Evolutionary conservation across 2,888 invertebrate species (phyloP).

Genomic region (Poecilobothrus nobilitatus): DNA sequence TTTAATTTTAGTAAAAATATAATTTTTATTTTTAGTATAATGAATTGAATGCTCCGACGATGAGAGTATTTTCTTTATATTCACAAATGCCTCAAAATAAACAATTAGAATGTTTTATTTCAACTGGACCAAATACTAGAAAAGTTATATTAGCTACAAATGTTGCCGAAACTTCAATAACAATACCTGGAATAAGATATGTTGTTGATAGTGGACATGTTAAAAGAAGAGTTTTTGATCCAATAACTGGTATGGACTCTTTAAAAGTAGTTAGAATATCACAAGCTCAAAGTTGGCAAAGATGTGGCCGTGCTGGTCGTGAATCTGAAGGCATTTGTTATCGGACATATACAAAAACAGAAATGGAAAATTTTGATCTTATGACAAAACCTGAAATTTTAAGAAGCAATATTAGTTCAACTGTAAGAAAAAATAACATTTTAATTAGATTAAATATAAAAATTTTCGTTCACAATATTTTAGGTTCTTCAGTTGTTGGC

Average conservation of each 20-base stretch:
- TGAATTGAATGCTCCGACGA: conserved; percentile 52
- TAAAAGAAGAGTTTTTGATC: conserved; percentile 78
- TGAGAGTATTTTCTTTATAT: conserved; percentile 80
- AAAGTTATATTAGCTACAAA: conserved; percentile 95
- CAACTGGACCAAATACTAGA: conserved; percentile 61
- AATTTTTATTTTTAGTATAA: conserved; percentile 46
- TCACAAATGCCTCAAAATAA: conserved; percentile 79
- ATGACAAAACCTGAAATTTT: conserved; percentile 83
- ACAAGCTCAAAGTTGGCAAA: conserved; percentile 88
- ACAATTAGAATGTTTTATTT: conserved; percentile 78
- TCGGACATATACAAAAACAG: conserved; percentile 70
- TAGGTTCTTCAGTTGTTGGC: conserved; percentile 77
- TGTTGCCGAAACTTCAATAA: conserved; percentile 96
- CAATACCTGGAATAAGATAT: conserved; percentile 83
- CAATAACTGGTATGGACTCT: conserved; percentile 72
- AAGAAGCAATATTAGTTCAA: conserved; percentile 51
- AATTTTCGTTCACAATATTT: conserved; percentile 38
- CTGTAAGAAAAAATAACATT: conserved; percentile 24
- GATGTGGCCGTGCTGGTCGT: conserved; percentile 86
- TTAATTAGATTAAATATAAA: background rate
- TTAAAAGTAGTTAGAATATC: conserved; percentile 74
- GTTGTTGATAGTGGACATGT: conserved; percentile 90
- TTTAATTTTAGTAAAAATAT: background rate
- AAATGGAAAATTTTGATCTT: conserved; percentile 61
- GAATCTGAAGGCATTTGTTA: conserved; percentile 80